These are phyloP conservation scores for Phacellophora camtschatica DNA, from an alignment of 30 jellyfish, hydroid and myxozoan genomes.

Conservation along the genomic window DNA sequence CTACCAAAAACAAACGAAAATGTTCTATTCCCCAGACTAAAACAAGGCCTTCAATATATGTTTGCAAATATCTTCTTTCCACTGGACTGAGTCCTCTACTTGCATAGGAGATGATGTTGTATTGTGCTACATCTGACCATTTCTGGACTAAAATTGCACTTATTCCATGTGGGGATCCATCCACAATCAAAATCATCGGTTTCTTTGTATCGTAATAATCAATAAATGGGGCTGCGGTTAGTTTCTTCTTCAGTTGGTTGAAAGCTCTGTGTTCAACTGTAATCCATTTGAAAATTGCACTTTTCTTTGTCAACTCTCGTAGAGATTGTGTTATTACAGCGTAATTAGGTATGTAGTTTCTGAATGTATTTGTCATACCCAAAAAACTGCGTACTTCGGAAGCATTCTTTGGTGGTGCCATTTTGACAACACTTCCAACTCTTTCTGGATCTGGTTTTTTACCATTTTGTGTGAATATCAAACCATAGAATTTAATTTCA, in stretches of 20 bases:
- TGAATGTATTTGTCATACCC: slow-evolving; percentile 11
- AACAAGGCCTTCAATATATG: slow-evolving; percentile 34
- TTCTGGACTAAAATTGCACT: slow-evolving; percentile 11
- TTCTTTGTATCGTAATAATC: slow-evolving; percentile 14
- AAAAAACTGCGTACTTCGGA: slow-evolving; percentile 19
- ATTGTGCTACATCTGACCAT: not conserved
- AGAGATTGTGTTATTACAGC: not conserved
- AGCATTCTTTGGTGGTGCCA: slow-evolving; percentile 24
- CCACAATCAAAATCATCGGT: not conserved
- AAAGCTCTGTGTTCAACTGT: slow-evolving; percentile 26
- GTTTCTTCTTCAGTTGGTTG: slow-evolving; percentile 11
- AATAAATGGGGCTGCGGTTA: slow-evolving; percentile 12
- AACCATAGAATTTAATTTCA: not conserved
- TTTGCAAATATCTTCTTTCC: slow-evolving; percentile 15
- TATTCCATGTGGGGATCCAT: slow-evolving; percentile 18
- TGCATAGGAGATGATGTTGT: slow-evolving; percentile 3
- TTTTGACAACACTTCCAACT: not conserved
- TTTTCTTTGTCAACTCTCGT: slow-evolving; percentile 6
- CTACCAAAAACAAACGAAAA: slow-evolving; percentile 9
- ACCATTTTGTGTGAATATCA: slow-evolving; percentile 11
- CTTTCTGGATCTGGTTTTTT: slow-evolving; percentile 16
- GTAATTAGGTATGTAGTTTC: slow-evolving; percentile 11
- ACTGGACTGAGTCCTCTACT: slow-evolving; percentile 21
- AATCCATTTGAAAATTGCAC: slow-evolving; percentile 12
- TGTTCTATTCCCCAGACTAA: slow-evolving; percentile 34